Evolutionary conservation across 2,113 vertebrate genomes (phyloP).

Genomic region (Carassius auratus): DNA sequence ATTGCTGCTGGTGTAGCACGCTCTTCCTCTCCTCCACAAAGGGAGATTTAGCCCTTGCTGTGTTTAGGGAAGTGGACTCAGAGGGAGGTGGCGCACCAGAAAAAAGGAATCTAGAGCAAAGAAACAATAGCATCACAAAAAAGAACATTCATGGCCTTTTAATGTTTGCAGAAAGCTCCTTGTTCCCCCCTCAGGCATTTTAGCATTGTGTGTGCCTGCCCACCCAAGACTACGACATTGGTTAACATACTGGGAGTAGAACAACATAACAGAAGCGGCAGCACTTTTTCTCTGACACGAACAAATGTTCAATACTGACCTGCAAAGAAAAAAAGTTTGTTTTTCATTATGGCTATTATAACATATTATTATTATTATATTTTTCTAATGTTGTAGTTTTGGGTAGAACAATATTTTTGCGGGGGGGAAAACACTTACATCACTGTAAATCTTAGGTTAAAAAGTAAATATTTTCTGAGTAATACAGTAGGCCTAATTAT

Average conservation of each 20-base stretch:
- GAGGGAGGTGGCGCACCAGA: constrained; percentile 33
- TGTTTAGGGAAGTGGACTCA: constrained; percentile 41
- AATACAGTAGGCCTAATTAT: no score
- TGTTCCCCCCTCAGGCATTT: background rate
- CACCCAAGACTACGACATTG: background rate
- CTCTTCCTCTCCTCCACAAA: constrained; percentile 53
- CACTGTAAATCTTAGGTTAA: no score
- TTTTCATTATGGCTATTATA: background rate
- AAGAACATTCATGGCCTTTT: constrained; percentile 7
- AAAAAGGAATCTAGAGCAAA: constrained; percentile 36
- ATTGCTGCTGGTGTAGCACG: constrained; percentile 36
- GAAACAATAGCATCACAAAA: constrained; percentile 40
- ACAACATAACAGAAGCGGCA: background rate
- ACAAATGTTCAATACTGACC: background rate
- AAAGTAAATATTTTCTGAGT: no score
- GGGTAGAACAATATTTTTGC: no score
- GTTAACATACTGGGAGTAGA: background rate
- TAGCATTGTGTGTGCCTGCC: background rate
- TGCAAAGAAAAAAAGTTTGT: background rate
- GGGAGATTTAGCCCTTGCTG: constrained; percentile 47
- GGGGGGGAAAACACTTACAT: no score
- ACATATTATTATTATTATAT: no score
- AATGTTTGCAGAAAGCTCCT: constrained; percentile 7
- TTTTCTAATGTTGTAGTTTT: no score
- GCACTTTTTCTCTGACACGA: background rate